phyloP scores from a whole-genome alignment of 2,888 invertebrate genomes.

The Spicauda simplicius region DNA sequence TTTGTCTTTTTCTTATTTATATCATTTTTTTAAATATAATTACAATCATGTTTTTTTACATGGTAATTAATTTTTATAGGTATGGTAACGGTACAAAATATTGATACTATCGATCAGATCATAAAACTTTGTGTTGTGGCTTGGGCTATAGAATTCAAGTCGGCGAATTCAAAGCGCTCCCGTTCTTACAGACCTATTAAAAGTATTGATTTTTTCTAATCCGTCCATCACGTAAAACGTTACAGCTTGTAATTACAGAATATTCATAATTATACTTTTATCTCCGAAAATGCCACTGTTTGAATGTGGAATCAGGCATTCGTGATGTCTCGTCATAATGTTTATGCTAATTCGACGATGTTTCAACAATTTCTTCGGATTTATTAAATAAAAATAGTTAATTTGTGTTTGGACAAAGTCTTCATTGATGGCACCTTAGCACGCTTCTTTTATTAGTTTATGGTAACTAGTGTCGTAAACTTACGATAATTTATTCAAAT shows the following conservation, averaged over 20 bases:
- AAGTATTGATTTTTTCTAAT: conserved; percentile 20
- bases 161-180: conserved; percentile 39
- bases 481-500: conserved; percentile 25
- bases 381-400: conserved; percentile 42
- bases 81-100: too few species aligned
- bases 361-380: conserved; percentile 43
- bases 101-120: too few species aligned
- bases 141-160: conserved; percentile 2
- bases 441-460: conserved; percentile 52
- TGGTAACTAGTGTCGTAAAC: conserved; percentile 28
- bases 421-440: conserved; percentile 41
- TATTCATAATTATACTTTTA: conserved; percentile 48
- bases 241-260: conserved; percentile 53
- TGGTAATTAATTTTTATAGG: too few species aligned
- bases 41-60: too few species aligned
- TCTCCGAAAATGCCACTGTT: conserved; percentile 61
- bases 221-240: conserved; percentile 60
- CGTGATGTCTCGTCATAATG: conserved; percentile 35
- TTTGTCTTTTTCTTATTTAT: too few species aligned
- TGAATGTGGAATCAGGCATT: conserved; percentile 47
- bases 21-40: too few species aligned
- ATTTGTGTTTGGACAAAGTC: conserved; percentile 38
- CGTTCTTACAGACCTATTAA: conserved; percentile 42
- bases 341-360: conserved; percentile 43
- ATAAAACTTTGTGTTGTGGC: neutral